Evolutionary conservation across 2,888 invertebrate genomes (phyloP).

Genomic region (Catocala nupta): DNA sequence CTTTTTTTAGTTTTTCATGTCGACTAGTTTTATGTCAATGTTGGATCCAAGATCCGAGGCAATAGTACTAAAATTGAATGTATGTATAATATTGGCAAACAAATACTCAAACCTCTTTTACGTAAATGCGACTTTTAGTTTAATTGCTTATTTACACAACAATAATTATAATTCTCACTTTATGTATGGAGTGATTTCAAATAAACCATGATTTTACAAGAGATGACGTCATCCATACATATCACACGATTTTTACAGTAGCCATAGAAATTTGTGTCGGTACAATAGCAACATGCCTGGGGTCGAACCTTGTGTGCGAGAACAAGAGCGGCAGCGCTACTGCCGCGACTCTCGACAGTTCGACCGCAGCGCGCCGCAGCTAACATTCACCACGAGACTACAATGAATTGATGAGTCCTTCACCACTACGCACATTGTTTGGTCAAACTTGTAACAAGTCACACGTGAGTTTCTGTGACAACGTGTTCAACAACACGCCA

Average conservation of each 20-base stretch:
- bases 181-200: slow-evolving; percentile 25
- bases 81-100: slow-evolving; percentile 41
- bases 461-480: slow-evolving; percentile 25
- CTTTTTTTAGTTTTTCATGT: slow-evolving; percentile 49
- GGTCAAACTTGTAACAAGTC: slow-evolving; percentile 38
- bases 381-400: slow-evolving; percentile 27
- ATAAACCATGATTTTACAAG: slow-evolving; percentile 37
- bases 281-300: slow-evolving; percentile 4
- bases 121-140: slow-evolving; percentile 52
- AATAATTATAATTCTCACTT: slow-evolving; percentile 29
- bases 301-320: neutral
- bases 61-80: slow-evolving; percentile 47
- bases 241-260: slow-evolving; percentile 26
- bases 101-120: slow-evolving; percentile 31
- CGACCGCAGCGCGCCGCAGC: slow-evolving; percentile 10
- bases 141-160: slow-evolving; percentile 37
- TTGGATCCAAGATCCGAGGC: slow-evolving; percentile 52
- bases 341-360: slow-evolving; percentile 1
- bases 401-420: slow-evolving; percentile 38
- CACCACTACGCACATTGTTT: slow-evolving; percentile 46
- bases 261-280: slow-evolving; percentile 15
- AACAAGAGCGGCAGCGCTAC: neutral
- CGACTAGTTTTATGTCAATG: slow-evolving; percentile 55
- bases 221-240: slow-evolving; percentile 18
- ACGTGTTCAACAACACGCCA: slow-evolving; percentile 15